Evolutionary conservation across 92 coral and sea anemone genomes (phyloP), one percentile per base, ranked within the genome.

Genomic region (Pocillopora grandis): DNA sequence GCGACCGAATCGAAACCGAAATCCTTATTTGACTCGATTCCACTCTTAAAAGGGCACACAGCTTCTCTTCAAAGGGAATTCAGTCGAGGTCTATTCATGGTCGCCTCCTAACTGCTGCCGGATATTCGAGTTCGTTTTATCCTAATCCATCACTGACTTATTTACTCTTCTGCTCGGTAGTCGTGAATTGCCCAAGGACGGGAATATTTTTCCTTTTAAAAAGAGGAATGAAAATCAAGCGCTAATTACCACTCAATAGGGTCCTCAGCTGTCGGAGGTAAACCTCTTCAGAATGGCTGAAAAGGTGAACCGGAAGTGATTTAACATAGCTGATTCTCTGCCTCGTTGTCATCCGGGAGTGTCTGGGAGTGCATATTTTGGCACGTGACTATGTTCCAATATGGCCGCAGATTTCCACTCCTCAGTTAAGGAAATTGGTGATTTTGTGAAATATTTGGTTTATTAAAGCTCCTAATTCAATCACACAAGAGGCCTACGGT

Each of bases 371-470:
- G 88, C 76, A 42, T 84, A 76, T 84, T 76, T 76, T 88, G 75
- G 84, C 92, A 89, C 92, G 92, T 89, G 92, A 89, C 80, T 52
- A 66, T 55, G 75, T 85, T 86, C 77, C 92, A 89, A 89, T 76
- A 89, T 89, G 92, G 92, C 92, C 84, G 92, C 85, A 70, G 91
- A 87, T 82, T 84, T 79, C 78, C 67, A 78, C 80, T 55, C 78
- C 80, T 83, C 65, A 9, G 80, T 66, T 79, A 55, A 62, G 74
- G 86, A 72, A 73, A 83, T 83, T 62, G 72, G 72, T 16, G 19
- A 73, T 72, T 72, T 62, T 48, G 63, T 42, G 33, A 62, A 66
- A 65, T 63, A 79, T 89, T 77, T 86, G 84, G 48, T 75, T 8
- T 33, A 74, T 62, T 67, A 75, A 67, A 74, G 36, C 62, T 57